A percentile compares a stretch with the other conserved stretches of the same genome.
phyloP scores from a whole-genome alignment of 2,797 vertebrate species.

The Otolemur crassicaudatus region DNA sequence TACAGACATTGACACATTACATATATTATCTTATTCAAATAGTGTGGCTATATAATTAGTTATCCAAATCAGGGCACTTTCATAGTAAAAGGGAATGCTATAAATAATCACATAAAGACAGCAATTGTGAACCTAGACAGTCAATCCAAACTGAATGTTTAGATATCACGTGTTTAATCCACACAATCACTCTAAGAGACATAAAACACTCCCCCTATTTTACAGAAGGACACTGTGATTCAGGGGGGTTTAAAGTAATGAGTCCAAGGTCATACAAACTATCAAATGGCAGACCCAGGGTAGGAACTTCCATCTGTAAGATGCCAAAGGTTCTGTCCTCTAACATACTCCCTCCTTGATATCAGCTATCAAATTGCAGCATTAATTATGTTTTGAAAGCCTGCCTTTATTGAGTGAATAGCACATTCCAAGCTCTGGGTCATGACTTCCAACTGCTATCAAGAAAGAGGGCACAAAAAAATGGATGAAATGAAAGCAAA shows the following conservation, averaged over 20 bases:
- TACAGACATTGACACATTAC: neutral
- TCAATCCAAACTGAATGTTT: neutral
- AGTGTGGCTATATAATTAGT: neutral
- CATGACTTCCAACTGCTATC: conserved; percentile 32
- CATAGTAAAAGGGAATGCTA: neutral
- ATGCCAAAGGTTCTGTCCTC: neutral
- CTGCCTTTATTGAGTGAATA: conserved; percentile 32
- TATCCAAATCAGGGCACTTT: neutral
- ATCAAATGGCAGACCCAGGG: neutral
- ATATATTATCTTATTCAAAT: conserved; percentile 37
- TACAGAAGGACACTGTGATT: neutral
- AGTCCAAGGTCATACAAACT: neutral
- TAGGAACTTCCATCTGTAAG: neutral
- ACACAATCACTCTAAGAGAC: neutral
- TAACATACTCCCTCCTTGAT: neutral
- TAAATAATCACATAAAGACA: neutral
- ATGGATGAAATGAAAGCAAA: neutral
- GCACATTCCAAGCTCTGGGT: conserved; percentile 4
- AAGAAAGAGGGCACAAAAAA: neutral
- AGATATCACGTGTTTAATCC: neutral
- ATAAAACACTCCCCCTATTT: neutral
- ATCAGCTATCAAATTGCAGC: neutral
- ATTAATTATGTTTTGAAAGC: conserved; percentile 51
- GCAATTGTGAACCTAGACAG: neutral
- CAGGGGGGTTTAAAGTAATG: neutral